phyloP scores from a whole-genome alignment of 2,797 vertebrate genomes.

The Cynopterus sphinx region DNA sequence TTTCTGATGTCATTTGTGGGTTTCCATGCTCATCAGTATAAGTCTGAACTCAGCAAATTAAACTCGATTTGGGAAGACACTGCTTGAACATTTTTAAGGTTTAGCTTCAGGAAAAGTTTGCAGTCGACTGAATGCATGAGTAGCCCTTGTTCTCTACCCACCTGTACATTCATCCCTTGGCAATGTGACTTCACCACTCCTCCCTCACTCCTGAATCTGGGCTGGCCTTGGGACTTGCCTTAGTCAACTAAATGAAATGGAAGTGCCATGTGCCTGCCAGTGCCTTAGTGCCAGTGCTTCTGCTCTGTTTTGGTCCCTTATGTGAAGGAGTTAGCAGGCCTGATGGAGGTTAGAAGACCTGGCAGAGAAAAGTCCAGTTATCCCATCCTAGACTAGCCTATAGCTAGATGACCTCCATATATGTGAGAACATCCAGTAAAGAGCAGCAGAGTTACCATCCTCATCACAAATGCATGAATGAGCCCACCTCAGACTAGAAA shows the following conservation, averaged over 20 bases:
- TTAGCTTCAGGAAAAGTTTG: background rate
- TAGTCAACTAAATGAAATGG: background rate
- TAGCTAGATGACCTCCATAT: background rate
- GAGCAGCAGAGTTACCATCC: background rate
- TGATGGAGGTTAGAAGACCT: background rate
- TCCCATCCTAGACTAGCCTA: background rate
- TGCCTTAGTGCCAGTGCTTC: background rate
- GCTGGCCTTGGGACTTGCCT: background rate
- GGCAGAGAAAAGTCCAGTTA: background rate
- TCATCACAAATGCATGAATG: background rate
- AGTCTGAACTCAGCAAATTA: background rate
- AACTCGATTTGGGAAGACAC: background rate
- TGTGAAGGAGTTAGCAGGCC: background rate
- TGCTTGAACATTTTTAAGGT: background rate
- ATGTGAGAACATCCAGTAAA: background rate
- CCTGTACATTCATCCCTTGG: background rate
- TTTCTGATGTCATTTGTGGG: background rate
- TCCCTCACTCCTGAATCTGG: background rate
- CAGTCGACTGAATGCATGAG: background rate
- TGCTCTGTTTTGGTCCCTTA: background rate
- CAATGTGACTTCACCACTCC: background rate
- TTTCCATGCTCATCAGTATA: background rate
- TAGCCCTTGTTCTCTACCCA: background rate
- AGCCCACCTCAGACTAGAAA: background rate
- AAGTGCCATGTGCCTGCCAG: background rate